These are phyloP conservation scores for Laothoe populi DNA, from an alignment of 2,888 invertebrate species.

Conservation along the genomic window DNA sequence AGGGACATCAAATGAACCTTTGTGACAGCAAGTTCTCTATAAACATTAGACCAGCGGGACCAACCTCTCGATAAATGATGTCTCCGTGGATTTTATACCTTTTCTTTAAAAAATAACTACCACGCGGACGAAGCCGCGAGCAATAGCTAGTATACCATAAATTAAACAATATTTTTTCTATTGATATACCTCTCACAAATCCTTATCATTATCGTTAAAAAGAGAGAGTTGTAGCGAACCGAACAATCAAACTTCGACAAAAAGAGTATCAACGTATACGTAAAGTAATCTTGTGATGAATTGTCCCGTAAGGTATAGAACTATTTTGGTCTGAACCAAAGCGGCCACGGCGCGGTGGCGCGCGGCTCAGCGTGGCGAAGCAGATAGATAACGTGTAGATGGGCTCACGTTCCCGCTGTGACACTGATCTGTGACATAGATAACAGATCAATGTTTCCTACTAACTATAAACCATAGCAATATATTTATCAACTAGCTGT, in stretches of 20 bases:
- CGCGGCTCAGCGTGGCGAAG: slow-evolving; percentile 28
- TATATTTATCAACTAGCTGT: not conserved
- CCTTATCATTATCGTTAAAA: no score
- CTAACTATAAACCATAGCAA: slow-evolving; percentile 36
- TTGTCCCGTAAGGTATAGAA: slow-evolving; percentile 56
- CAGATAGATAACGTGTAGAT: slow-evolving; percentile 64
- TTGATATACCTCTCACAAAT: not conserved
- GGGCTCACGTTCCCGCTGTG: slow-evolving; percentile 54
- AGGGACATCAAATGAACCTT: slow-evolving; percentile 46
- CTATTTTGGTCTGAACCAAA: slow-evolving; percentile 54
- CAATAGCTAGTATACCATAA: not conserved
- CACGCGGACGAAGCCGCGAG: no score
- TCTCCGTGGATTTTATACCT: no score
- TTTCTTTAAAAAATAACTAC: no score
- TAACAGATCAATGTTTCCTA: slow-evolving; percentile 65
- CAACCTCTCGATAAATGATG: no score
- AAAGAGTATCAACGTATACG: slow-evolving; percentile 37
- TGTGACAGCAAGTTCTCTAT: slow-evolving; percentile 26
- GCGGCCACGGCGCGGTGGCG: no score
- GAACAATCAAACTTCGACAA: not conserved
- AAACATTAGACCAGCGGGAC: slow-evolving; percentile 27
- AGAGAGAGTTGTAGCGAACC: no score
- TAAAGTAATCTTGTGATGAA: slow-evolving; percentile 51
- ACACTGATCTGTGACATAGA: slow-evolving; percentile 68
- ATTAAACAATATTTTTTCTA: not conserved